These are phyloP conservation scores for Onychomys torridus DNA, from an alignment of 2,797 vertebrate genomes.

Conservation along the genomic window DNA sequence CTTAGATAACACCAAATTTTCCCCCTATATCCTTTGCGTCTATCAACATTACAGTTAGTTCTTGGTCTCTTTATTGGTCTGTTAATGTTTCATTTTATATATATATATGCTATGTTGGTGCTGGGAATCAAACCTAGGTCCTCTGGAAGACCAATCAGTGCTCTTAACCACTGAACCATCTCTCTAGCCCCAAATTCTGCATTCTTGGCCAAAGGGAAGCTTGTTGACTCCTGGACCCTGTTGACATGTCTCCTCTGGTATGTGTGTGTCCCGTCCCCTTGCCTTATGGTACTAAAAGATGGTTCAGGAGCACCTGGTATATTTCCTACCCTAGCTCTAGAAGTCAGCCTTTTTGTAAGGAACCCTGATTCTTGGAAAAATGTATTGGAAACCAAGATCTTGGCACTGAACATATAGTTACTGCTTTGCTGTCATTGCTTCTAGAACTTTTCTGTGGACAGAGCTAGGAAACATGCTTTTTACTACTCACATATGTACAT, in stretches of 20 bases:
- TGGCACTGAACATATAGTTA: not conserved
- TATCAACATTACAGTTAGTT: not conserved
- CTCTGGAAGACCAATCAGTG: not conserved
- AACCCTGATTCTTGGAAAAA: not conserved
- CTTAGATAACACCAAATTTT: not conserved
- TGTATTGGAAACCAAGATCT: not conserved
- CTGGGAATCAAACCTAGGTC: not conserved
- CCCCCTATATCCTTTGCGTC: not conserved
- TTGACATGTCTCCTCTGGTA: not conserved
- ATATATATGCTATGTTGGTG: not conserved
- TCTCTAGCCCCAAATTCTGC: not conserved
- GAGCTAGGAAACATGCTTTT: not conserved
- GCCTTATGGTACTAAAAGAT: not conserved
- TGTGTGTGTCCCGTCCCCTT: not conserved
- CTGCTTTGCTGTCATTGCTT: not conserved
- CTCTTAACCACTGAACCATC: not conserved
- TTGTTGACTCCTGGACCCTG: not conserved
- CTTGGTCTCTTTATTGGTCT: not conserved
- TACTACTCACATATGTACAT: not conserved
- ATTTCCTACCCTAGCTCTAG: not conserved
- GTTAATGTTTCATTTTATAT: not conserved
- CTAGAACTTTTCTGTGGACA: not conserved
- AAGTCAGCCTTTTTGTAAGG: not conserved
- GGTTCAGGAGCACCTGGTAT: not conserved
- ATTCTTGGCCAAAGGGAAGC: not conserved